Conservation (phyloP, 2,113 vertebrate species). For the Plecotus auritus region DNA sequence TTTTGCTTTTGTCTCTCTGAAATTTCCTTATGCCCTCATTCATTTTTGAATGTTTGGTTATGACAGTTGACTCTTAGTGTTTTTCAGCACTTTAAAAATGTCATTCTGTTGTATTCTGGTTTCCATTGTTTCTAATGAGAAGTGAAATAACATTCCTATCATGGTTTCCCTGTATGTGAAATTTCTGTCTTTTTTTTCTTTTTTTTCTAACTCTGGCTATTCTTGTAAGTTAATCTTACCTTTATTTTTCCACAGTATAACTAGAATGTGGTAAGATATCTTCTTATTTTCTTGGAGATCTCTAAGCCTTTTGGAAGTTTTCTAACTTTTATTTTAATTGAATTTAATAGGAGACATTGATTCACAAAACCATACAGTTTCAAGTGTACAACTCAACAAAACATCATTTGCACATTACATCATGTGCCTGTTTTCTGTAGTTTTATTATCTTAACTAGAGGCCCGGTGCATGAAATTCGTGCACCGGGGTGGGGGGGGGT, state of each 20-base stretch:
- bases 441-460: too few species aligned
- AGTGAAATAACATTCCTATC: neutral
- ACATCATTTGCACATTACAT: too few species aligned
- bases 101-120: neutral
- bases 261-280: neutral
- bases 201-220: neutral
- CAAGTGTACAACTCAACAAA: too few species aligned
- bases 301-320: neutral
- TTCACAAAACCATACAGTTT: too few species aligned
- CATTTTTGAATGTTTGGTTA: neutral
- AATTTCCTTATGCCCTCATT: neutral
- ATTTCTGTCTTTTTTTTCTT: too few species aligned
- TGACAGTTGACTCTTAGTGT: neutral
- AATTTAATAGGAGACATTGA: too few species aligned
- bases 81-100: too few species aligned
- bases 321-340: too few species aligned
- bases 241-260: neutral
- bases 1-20: neutral
- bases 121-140: neutral
- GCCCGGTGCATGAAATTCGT: too few species aligned
- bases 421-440: too few species aligned
- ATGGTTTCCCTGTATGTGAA: neutral
- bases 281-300: neutral
- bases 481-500: too few species aligned
- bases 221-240: neutral